Conservation (phyloP, 2,113 vertebrate genomes). For the Eonycteris spelaea region DNA sequence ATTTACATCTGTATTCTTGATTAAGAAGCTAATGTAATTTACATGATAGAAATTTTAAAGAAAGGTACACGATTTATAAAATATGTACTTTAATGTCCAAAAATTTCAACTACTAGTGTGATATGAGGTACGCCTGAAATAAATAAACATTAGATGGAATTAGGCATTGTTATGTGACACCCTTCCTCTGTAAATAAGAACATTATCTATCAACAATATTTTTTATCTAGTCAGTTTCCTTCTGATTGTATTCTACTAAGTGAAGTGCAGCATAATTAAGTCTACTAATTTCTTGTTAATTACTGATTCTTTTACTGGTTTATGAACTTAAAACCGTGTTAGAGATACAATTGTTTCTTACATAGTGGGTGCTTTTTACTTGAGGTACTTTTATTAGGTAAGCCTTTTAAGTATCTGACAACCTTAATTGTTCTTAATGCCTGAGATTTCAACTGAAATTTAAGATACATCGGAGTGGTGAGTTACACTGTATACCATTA, state of each 20-base stretch:
- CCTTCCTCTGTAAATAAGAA: neutral
- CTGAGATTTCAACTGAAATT: neutral
- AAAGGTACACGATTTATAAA: neutral
- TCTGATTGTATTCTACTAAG: neutral
- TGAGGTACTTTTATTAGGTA: neutral
- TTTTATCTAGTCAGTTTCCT: neutral
- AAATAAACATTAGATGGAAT: neutral
- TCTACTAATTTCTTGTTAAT: neutral
- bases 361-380: neutral
- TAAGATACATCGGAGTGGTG: neutral
- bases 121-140: neutral
- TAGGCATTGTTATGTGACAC: neutral
- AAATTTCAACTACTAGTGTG: neutral
- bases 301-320: neutral
- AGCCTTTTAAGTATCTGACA: neutral
- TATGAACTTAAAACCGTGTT: neutral
- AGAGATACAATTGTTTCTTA: neutral
- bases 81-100: neutral
- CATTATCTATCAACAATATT: neutral
- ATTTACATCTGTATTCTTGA: neutral
- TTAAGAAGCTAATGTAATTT: neutral
- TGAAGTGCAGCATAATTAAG: neutral
- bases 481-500: neutral
- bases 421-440: neutral
- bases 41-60: constrained; percentile 1